Percentiles rank a stretch among this genome's conserved stretches.
Conservation (phyloP, 2,888 invertebrate genomes). For the Cephus rjabovi region DNA sequence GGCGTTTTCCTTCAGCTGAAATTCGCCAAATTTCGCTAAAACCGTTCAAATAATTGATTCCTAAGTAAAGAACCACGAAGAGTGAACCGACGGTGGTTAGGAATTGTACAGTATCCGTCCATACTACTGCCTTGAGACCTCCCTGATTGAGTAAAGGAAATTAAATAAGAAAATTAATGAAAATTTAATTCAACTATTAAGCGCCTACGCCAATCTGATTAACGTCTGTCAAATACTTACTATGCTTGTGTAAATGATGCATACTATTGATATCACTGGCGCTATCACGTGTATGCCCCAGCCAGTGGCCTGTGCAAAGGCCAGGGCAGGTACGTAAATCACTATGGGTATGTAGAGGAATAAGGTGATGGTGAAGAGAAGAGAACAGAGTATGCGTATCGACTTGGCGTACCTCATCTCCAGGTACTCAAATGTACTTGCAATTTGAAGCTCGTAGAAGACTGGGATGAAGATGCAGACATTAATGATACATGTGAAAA, state of each 20-base stretch:
- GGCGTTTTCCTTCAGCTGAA: conserved; percentile 69
- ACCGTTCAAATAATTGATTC: conserved; percentile 71
- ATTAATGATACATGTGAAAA: conserved; percentile 51
- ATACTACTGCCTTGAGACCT: conserved; percentile 76
- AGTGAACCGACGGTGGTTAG: conserved; percentile 71
- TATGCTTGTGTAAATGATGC: conserved; percentile 81
- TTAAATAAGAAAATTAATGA: conserved; percentile 4
- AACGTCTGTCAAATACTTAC: conserved; percentile 62
- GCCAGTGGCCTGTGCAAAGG: conserved; percentile 79
- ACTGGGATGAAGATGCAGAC: conserved; percentile 72
- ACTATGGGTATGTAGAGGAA: conserved; percentile 75
- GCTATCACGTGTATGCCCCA: conserved; percentile 75
- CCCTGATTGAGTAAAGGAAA: conserved; percentile 48
- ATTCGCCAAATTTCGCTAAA: conserved; percentile 71
- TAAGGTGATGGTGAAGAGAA: conserved; percentile 72
- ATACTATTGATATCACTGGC: conserved; percentile 75
- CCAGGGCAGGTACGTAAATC: conserved; percentile 77
- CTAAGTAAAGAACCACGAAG: conserved; percentile 71
- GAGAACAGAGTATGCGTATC: conserved; percentile 71
- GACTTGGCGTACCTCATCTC: conserved; percentile 73
- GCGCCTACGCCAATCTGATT: not conserved
- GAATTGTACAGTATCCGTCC: conserved; percentile 74
- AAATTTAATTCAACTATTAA: conserved; percentile 5
- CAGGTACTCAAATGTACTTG: conserved; percentile 78
- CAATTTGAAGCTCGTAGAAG: conserved; percentile 77